Evolutionary conservation across 2,888 invertebrate species (phyloP).

Genomic region (Stenodera caucasica): DNA sequence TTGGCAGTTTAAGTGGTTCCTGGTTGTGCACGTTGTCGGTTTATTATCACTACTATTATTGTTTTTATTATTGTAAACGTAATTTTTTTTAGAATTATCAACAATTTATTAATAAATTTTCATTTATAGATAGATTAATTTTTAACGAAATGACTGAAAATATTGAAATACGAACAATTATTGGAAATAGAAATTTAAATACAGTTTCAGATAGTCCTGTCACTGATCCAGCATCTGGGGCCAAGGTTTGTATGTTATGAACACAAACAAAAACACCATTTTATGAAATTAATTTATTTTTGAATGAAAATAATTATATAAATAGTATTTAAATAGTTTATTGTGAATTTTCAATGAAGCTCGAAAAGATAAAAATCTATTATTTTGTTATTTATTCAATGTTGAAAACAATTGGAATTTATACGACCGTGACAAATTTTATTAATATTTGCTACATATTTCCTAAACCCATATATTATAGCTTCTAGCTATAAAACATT

Average conservation of each 20-base stretch:
- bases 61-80: constrained; percentile 8
- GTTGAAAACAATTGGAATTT: neutral
- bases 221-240: constrained; percentile 72
- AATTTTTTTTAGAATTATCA: constrained; percentile 5
- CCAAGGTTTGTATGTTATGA: constrained; percentile 57
- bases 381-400: neutral
- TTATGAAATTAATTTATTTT: neutral
- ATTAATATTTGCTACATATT: neutral
- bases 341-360: neutral
- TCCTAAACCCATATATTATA: neutral
- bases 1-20: constrained; percentile 16
- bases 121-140: constrained; percentile 7
- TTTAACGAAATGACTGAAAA: constrained; percentile 50
- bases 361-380: neutral
- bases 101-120: constrained; percentile 12
- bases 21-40: constrained; percentile 25
- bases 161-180: constrained; percentile 53
- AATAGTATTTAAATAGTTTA: neutral
- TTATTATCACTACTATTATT: constrained; percentile 9
- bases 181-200: constrained; percentile 56
- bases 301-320: neutral
- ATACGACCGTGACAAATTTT: neutral
- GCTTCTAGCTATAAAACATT: neutral
- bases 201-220: constrained; percentile 73
- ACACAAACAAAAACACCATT: neutral